Percentiles rank a stretch among this genome's conserved stretches.
These are phyloP conservation scores for Drosophila meridionalis DNA, from an alignment of 2,888 invertebrate species.

Conservation along the genomic window DNA sequence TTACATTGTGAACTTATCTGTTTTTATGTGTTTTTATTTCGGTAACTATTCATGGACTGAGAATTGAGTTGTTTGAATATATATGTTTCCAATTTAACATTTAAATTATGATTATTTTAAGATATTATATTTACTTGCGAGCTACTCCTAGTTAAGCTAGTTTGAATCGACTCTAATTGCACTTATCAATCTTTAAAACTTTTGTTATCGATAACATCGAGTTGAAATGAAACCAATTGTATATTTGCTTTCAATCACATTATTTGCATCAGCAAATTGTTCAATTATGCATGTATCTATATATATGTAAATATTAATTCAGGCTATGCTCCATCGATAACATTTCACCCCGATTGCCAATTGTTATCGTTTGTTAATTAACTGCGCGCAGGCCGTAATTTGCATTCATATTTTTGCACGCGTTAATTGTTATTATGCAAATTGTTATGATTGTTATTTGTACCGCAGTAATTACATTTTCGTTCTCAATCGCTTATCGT, in stretches of 20 bases:
- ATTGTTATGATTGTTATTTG: background rate
- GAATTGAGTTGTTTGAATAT: too few relatives aligned
- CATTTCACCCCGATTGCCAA: background rate
- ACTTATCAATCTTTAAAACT: background rate
- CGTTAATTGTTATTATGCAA: constrained; percentile 3
- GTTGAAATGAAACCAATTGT: too few relatives aligned
- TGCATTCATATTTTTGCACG: background rate
- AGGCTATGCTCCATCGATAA: background rate
- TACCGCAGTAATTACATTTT: background rate
- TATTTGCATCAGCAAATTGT: background rate
- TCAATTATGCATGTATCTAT: background rate
- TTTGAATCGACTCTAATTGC: background rate
- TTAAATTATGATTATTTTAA: too few relatives aligned
- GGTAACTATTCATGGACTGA: too few relatives aligned
- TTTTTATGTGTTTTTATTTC: too few relatives aligned
- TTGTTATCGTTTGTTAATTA: constrained; percentile 8
- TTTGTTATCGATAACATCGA: background rate
- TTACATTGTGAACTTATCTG: too few relatives aligned
- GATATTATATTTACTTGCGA: too few relatives aligned
- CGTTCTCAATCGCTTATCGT: constrained; percentile 2
- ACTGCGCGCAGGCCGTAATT: background rate
- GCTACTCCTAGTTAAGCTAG: too few relatives aligned
- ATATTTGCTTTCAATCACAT: background rate
- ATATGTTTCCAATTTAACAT: too few relatives aligned
- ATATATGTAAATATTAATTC: background rate